Evolutionary conservation across 2,888 invertebrate genomes (phyloP).

Genomic region (Siphonodentalium dalli): DNA sequence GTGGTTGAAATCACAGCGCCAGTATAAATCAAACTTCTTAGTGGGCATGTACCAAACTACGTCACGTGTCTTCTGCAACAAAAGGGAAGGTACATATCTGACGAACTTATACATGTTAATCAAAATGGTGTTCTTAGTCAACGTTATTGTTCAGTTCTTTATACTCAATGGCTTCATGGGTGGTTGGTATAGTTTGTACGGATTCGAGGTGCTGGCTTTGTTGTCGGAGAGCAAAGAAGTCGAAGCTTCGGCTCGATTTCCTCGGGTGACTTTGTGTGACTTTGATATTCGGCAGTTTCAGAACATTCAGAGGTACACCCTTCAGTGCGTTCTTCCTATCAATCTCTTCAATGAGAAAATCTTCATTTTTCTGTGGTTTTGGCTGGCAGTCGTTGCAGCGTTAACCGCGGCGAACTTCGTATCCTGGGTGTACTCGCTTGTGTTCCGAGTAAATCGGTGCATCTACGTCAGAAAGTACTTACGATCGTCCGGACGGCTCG

Average conservation of each 20-base stretch:
- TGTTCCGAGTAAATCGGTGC: slow-evolving; percentile 2
- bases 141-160: slow-evolving; percentile 53
- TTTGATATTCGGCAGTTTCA: slow-evolving; percentile 46
- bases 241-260: slow-evolving; percentile 4
- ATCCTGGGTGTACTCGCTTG: slow-evolving; percentile 10
- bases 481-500: slow-evolving; percentile 5
- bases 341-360: slow-evolving; percentile 22
- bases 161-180: slow-evolving; percentile 54
- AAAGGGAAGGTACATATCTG: slow-evolving; percentile 52
- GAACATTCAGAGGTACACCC: slow-evolving; percentile 40
- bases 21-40: slow-evolving; percentile 47
- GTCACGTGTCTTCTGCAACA: slow-evolving; percentile 47
- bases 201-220: too few species aligned
- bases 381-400: slow-evolving; percentile 14
- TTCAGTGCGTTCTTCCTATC: slow-evolving; percentile 21
- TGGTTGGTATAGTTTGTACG: too few species aligned
- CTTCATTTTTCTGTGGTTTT: slow-evolving; percentile 22
- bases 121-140: slow-evolving; percentile 48
- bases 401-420: slow-evolving; percentile 11
- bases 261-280: slow-evolving; percentile 33
- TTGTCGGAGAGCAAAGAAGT: too few species aligned
- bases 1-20: slow-evolving; percentile 52
- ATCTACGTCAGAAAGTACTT: slow-evolving; percentile 18
- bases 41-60: slow-evolving; percentile 46
- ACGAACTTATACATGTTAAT: slow-evolving; percentile 53